Base-by-base conservation (phyloP, 2,888 invertebrate genomes). In the Esperia sulphurella region DNA sequence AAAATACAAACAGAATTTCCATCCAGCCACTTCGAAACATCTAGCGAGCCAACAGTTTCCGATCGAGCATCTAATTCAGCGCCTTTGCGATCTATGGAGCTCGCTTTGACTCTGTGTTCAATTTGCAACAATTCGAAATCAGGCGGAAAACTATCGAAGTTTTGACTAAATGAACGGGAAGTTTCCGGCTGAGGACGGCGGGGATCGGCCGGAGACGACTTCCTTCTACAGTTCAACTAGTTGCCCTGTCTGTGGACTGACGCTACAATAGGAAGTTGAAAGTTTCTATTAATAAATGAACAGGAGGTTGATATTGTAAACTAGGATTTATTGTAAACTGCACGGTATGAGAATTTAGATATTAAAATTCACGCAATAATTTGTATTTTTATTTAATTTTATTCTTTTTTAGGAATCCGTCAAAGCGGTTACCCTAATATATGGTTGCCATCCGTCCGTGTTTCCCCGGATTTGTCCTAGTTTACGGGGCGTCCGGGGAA, bases 41-140 rank as follows among this genome's bases (percentile, higher is more conserved):
- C 43, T 50, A 59, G 52, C 58, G 35, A 55, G 50, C 50, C 51
- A 63, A 64, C 59, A 71, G 68, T 71, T 71, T 58, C 50, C 49
- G 51, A 55, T 55, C 55, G 64, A 66, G 66, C 68, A 68, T 70
- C 69, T 74, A 75, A 78, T 78, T 77, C 73, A 71, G 74, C 71
- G 75, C 77, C 72, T 81, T 72, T 68, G 71, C 65, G 63, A 78
- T 76, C 68, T 62, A 65, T 70, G 65, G 65, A 66, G 73, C 72
- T 73, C 63, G 72, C 75, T 79, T 80, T 77, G 76, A 75, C 69
- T 78, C 60, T 52, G 57, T 64, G 75, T 75, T 79, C 70, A 79
- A 81, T 82, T 82, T 79, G 80, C 79, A 79, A 75, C 78, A 79
- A 81, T 80, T 70, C 68, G 61, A 79, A 83, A 78, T 77, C 81